Base-by-base conservation (phyloP, 2,797 vertebrate species). In the Bothrops alternatus region DNA sequence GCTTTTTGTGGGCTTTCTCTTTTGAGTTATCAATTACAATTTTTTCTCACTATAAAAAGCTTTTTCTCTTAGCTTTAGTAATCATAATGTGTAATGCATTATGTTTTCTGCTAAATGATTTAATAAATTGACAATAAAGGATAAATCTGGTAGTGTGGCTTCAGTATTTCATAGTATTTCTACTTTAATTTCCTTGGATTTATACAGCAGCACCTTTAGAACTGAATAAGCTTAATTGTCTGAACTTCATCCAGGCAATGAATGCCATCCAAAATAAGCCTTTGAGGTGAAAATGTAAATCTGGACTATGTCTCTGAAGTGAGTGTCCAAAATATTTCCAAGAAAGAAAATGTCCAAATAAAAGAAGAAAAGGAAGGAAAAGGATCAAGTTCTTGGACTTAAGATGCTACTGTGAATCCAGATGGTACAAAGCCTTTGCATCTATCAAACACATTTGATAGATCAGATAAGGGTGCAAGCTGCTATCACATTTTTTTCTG, bases 171-270 rank as follows among this genome's bases (percentile, higher is more conserved):
- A 91, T 16, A n/a, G 92, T 18, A 88, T 93, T 95, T 95, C 90
- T 95, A 92, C 55, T 32, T 93, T 47, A 53, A 7, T 94, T 58
- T 94, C 96, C 65, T 95, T 91, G 89, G 93, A 5, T 90, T 60
- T 87, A 88, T 95, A 91, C 94, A 95, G 89, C 82, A 95, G 92
- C 90, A 95, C 93, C 57, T 92, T 91, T 93, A 93, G 88, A 86
- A 92, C 6, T 42, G 18, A 93, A 4, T 6, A 90, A 57, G 60
- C 23, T 57, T 55, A 47, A 0, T 73, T 65, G 28, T 10, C 28
- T 87, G 88, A 26, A 92, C 32, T 37, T 92, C 92, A 92, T 93
- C 58, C 82, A 20, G 93, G 47, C 89, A 65, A 6, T 65, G 37
- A 93, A 23, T 91, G 82, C 91, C 12, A 92, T 93, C 90, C 91